Percentiles rank a stretch among this genome's conserved stretches.
These are phyloP conservation scores for Poicephalus meyeri DNA, from an alignment of 2,113 vertebrate species.

Conservation along the genomic window DNA sequence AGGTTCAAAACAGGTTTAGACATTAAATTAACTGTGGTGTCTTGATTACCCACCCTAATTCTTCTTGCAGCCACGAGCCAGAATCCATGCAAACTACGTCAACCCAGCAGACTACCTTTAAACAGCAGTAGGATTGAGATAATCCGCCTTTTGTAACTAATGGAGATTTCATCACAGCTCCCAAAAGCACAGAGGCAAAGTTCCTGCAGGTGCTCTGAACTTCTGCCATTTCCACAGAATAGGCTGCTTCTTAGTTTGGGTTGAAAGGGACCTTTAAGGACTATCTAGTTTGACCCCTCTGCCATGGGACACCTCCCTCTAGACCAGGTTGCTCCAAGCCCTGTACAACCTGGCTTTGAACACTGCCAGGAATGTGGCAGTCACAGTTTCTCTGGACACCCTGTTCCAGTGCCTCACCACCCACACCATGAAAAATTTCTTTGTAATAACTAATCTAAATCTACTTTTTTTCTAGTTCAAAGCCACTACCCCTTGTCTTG, in stretches of 20 bases:
- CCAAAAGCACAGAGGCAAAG: not conserved
- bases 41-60: not conserved
- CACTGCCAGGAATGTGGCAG: rapidly evolving
- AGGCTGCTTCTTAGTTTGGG: not conserved
- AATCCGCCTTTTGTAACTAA: not conserved
- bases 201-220: not conserved
- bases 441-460: not conserved
- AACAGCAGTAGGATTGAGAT: not conserved
- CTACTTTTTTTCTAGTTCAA: not conserved
- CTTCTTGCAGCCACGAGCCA: not conserved
- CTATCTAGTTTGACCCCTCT: not conserved
- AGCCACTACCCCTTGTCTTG: rapidly evolving
- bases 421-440: rapidly evolving
- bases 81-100: not conserved
- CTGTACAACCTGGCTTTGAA: not conserved
- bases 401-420: not conserved
- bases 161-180: not conserved
- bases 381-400: not conserved
- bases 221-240: not conserved
- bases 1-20: not conserved
- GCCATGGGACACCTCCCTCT: not conserved
- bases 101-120: not conserved
- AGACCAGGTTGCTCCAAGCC: not conserved
- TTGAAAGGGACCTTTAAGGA: not conserved
- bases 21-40: not conserved